Conservation (phyloP, 2,113 vertebrate species). For the Cinclus cinclus region DNA sequence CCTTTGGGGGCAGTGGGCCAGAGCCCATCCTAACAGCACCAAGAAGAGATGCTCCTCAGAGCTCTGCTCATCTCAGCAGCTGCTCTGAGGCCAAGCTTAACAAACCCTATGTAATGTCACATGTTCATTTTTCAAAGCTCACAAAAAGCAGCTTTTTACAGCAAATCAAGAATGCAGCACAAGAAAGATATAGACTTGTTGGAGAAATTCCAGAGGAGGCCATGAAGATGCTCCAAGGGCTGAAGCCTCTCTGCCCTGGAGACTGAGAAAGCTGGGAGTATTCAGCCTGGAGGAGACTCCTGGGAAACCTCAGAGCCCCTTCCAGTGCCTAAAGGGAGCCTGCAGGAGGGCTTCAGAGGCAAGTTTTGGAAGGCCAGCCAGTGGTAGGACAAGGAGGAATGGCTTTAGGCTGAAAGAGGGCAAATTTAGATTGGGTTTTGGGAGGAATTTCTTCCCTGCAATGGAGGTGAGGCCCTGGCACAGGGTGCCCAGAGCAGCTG, state of each 20-base stretch:
- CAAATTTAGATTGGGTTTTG: neutral
- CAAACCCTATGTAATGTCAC: neutral
- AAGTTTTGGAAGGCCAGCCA: neutral
- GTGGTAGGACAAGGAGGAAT: neutral
- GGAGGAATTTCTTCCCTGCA: neutral
- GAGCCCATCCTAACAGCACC: neutral
- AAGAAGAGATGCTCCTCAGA: neutral
- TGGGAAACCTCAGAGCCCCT: neutral
- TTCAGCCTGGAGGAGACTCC: neutral
- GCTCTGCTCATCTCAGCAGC: neutral
- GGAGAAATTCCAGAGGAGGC: neutral
- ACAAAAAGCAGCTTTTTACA: neutral
- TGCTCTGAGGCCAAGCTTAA: neutral
- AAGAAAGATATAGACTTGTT: neutral
- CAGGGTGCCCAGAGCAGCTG: neutral
- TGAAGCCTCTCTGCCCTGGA: neutral
- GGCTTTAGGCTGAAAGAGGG: neutral
- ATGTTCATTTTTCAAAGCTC: neutral
- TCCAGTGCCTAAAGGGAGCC: neutral
- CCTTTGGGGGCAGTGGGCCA: neutral
- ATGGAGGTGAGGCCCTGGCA: neutral
- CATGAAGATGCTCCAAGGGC: neutral
- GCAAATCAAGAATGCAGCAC: neutral
- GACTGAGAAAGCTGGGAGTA: neutral
- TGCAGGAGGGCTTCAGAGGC: neutral